Evolutionary conservation across 2,888 invertebrate genomes (phyloP).

Genomic region (Pherbina coryleti): DNA sequence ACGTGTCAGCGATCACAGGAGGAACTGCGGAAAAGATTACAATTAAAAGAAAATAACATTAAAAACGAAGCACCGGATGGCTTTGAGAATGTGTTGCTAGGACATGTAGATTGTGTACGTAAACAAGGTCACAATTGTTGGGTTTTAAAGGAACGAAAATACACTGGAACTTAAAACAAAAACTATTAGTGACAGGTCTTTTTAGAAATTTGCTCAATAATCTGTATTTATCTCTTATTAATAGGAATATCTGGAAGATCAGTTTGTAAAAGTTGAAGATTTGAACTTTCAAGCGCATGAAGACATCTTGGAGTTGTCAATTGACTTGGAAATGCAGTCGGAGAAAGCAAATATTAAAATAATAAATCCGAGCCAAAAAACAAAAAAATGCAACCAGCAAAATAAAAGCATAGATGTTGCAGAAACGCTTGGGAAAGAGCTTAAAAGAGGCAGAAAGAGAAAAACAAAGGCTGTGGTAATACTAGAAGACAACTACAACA

Average conservation of each 20-base stretch:
- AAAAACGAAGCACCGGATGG: not conserved
- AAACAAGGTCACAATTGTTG: too few species aligned
- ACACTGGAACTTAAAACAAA: too few species aligned
- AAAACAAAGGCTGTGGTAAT: not conserved
- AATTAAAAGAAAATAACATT: not conserved
- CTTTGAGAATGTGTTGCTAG: slow-evolving; percentile 1
- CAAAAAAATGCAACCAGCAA: not conserved
- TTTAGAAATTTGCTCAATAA: too few species aligned
- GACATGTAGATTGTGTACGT: not conserved
- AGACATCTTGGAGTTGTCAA: not conserved
- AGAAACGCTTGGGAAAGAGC: not conserved
- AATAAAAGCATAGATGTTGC: not conserved
- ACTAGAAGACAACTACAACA: slow-evolving; percentile 5
- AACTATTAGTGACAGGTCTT: too few species aligned
- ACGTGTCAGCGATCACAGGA: slow-evolving; percentile 24
- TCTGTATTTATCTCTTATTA: not conserved
- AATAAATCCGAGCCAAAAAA: not conserved
- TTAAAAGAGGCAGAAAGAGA: slow-evolving; percentile 12
- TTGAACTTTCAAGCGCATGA: not conserved
- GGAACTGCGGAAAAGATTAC: not conserved
- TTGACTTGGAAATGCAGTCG: not conserved
- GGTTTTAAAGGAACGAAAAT: too few species aligned
- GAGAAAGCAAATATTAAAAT: not conserved
- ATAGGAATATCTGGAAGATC: not conserved
- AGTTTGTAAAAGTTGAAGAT: not conserved